These are phyloP conservation scores for Aldrovandia affinis DNA, from an alignment of 2,797 vertebrate genomes.

Conservation along the genomic window DNA sequence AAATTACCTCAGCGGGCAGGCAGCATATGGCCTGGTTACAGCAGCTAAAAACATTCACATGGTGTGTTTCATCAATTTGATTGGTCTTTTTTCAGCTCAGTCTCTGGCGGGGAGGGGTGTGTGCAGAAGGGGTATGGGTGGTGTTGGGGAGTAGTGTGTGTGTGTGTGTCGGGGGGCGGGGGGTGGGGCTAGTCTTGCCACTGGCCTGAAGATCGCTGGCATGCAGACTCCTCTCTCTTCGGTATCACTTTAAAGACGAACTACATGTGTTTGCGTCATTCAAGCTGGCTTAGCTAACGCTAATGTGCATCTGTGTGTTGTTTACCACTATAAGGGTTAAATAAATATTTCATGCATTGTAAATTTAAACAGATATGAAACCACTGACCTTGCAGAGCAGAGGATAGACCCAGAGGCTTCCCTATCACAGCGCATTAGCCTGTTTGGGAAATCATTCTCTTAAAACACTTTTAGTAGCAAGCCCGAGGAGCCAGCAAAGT, in stretches of 20 bases:
- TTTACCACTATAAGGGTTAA: neutral
- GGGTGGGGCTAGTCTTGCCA: neutral
- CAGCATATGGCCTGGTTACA: neutral
- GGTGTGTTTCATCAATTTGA: constrained; percentile 20
- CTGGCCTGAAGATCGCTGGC: no score
- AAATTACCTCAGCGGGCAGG: neutral
- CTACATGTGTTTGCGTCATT: neutral
- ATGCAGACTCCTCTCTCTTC: neutral
- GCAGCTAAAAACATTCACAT: neutral
- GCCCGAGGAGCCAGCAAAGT: neutral
- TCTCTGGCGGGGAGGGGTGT: neutral
- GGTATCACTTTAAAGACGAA: neutral
- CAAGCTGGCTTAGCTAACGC: neutral
- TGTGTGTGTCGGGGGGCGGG: no score
- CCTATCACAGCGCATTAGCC: neutral
- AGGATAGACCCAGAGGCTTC: neutral
- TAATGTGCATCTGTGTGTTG: neutral
- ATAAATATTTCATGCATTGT: neutral
- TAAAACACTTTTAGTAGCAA: neutral
- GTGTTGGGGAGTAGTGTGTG: neutral
- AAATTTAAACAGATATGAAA: neutral
- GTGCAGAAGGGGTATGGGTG: neutral
- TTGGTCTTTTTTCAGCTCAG: neutral
- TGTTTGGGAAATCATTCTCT: constrained; percentile 8
- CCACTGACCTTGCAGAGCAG: neutral